These are phyloP conservation scores for Scaptomyza reducta DNA, from an alignment of 2,888 invertebrate genomes.

Conservation along the genomic window DNA sequence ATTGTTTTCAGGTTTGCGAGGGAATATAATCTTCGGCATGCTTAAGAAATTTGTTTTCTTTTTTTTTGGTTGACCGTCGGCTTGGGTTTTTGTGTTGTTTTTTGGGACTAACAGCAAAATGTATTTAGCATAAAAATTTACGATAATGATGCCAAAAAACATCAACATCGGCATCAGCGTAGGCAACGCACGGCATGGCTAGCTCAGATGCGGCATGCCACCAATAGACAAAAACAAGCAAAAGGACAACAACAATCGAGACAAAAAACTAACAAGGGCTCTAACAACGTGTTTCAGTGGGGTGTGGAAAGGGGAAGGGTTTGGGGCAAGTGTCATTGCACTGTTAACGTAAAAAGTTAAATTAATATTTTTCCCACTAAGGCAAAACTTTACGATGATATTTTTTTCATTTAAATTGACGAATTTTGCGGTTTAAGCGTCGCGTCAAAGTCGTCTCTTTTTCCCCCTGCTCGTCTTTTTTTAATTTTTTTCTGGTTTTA, in stretches of 20 bases:
- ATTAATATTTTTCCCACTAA: constrained; percentile 74
- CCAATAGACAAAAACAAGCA: constrained; percentile 59
- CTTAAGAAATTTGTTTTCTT: not conserved
- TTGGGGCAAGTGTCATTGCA: constrained; percentile 58
- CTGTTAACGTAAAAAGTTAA: constrained; percentile 75
- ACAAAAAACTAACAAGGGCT: constrained; percentile 28
- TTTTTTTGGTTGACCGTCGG: not conserved
- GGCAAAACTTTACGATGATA: constrained; percentile 38
- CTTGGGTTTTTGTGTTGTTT: constrained; percentile 33
- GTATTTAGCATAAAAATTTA: constrained; percentile 83
- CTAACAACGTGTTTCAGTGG: not conserved
- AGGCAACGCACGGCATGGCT: constrained; percentile 25
- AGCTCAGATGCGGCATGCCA: constrained; percentile 48
- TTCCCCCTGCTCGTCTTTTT: constrained; percentile 5
- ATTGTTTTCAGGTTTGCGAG: not conserved
- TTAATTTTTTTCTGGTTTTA: not conserved
- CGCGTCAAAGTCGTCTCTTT: constrained; percentile 67
- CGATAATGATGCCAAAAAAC: constrained; percentile 76
- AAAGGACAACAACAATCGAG: constrained; percentile 31
- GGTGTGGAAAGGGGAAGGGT: constrained; percentile 11
- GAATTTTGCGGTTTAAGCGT: constrained; percentile 71
- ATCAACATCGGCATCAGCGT: constrained; percentile 28
- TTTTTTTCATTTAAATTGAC: constrained; percentile 60
- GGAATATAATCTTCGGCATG: not conserved
- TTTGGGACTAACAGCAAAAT: constrained; percentile 69